A percentile compares a stretch with the other conserved stretches of the same genome.
These are phyloP conservation scores for Sander lucioperca DNA, from an alignment of 2,113 vertebrate species.

Conservation along the genomic window DNA sequence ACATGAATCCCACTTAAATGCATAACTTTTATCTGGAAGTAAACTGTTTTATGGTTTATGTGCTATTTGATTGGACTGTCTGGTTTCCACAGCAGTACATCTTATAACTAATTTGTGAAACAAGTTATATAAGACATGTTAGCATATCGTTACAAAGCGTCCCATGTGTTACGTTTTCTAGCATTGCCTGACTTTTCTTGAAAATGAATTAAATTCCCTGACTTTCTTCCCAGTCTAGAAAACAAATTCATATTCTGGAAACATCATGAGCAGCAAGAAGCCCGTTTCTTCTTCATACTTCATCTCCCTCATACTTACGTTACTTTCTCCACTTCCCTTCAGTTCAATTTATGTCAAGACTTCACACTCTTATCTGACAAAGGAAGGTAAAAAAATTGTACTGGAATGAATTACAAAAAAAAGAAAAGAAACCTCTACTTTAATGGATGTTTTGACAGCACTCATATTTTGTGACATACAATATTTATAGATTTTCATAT, in stretches of 20 bases:
- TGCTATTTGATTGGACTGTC: not conserved
- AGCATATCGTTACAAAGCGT: no score
- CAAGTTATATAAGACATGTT: not conserved
- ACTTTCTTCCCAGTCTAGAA: not conserved
- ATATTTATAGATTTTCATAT: conserved; percentile 22
- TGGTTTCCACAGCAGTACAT: not conserved
- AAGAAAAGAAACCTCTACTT: not conserved
- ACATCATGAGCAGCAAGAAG: not conserved
- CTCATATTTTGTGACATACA: not conserved
- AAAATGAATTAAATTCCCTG: not conserved
- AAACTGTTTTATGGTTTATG: not conserved
- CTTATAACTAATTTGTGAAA: not conserved
- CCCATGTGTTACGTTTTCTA: not conserved
- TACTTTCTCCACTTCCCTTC: not conserved
- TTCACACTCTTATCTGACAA: not conserved
- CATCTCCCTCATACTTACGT: not conserved
- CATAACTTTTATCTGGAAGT: no score
- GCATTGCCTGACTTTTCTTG: not conserved
- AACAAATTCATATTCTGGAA: not conserved
- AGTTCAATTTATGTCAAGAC: not conserved
- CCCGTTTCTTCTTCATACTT: not conserved
- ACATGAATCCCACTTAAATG: not conserved
- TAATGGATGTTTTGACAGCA: not conserved
- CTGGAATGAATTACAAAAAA: not conserved
- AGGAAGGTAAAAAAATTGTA: not conserved